A percentile compares a stretch with the other conserved stretches of the same genome.
These are phyloP conservation scores for Axis porcinus DNA, from an alignment of 2,113 vertebrate genomes.

Conservation along the genomic window DNA sequence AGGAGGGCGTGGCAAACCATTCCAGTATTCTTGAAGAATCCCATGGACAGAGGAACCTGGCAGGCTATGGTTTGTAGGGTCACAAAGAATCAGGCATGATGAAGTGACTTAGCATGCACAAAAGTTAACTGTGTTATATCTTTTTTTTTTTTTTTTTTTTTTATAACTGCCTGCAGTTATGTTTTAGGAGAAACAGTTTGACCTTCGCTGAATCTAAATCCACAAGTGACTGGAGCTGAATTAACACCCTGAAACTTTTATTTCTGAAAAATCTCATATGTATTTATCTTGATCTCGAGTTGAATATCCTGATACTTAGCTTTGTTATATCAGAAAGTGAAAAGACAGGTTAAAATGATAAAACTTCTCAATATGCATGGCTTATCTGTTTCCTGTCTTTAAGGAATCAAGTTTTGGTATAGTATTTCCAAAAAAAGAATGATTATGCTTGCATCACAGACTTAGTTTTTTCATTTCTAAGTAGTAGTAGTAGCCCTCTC, in stretches of 20 bases:
- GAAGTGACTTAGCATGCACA: background rate
- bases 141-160: background rate
- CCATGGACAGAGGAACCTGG: background rate
- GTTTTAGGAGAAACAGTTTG: background rate
- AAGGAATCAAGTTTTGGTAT: background rate
- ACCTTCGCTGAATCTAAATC: background rate
- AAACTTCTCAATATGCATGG: background rate
- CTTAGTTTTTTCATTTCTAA: background rate
- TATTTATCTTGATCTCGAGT: background rate
- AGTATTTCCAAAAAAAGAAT: background rate
- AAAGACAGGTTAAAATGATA: background rate
- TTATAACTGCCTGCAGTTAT: background rate
- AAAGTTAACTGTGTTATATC: background rate
- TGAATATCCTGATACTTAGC: background rate
- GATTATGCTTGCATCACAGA: background rate
- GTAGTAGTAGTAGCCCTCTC: background rate
- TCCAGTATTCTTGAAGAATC: background rate
- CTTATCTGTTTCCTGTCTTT: background rate
- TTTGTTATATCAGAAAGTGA: background rate
- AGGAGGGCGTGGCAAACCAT: background rate
- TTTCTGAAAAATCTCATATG: background rate
- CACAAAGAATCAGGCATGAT: background rate
- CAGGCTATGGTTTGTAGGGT: background rate
- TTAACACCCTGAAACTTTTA: background rate
- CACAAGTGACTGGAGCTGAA: background rate